These are phyloP conservation scores for Neotoxoptera formosana DNA, from an alignment of 1,140 invertebrate genomes.

Conservation along the genomic window DNA sequence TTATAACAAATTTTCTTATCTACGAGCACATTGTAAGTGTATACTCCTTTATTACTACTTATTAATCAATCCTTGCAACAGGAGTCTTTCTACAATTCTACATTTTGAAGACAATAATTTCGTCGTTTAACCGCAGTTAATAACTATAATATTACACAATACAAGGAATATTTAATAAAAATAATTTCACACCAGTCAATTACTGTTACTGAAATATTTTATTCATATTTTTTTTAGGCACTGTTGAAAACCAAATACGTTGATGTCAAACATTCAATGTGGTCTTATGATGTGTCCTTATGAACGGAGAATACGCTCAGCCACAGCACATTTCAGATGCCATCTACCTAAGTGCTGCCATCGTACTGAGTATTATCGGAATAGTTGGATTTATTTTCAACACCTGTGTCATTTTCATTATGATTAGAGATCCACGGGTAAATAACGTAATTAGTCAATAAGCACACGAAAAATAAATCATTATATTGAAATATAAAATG, in stretches of 20 bases:
- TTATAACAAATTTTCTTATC: too few relatives aligned
- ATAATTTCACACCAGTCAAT: not conserved
- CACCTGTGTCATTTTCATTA: constrained; percentile 49
- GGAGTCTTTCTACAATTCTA: too few relatives aligned
- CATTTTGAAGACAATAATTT: too few relatives aligned
- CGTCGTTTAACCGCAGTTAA: too few relatives aligned
- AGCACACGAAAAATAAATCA: not conserved
- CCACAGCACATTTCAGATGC: constrained; percentile 40
- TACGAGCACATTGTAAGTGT: too few relatives aligned
- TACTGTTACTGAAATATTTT: not conserved
- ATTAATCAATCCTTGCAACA: too few relatives aligned
- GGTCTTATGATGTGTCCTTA: constrained; percentile 46
- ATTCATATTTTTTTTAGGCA: not conserved
- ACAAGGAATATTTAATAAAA: too few relatives aligned
- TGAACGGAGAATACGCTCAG: constrained; percentile 38
- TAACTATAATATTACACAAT: too few relatives aligned
- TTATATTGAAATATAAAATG: not conserved
- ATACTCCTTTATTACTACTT: too few relatives aligned
- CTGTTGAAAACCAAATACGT: not conserved
- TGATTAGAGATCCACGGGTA: constrained; percentile 49
- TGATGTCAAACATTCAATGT: constrained; percentile 32
- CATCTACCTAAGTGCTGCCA: constrained; percentile 40
- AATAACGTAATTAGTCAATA: not conserved
- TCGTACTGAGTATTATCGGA: constrained; percentile 35
- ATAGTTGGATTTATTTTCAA: constrained; percentile 47